A percentile compares a stretch with the other conserved stretches of the same genome.
phyloP scores from a whole-genome alignment of 1,140 invertebrate genomes.

The Papilio polytes region DNA sequence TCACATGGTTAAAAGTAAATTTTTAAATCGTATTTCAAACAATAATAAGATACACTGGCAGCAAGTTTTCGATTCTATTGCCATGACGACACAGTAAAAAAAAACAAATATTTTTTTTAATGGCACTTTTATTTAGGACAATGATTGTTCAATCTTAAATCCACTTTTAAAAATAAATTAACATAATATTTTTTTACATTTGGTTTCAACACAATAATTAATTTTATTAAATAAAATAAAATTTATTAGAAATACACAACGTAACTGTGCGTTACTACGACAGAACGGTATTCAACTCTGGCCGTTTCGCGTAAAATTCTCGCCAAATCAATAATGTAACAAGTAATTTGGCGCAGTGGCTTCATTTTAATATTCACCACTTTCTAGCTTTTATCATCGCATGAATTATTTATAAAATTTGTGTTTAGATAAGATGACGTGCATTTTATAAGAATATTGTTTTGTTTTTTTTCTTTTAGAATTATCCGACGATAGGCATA shows the following conservation, averaged over 20 bases:
- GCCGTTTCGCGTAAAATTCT: constrained; percentile 18
- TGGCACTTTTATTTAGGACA: not conserved
- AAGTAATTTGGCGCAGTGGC: constrained; percentile 11
- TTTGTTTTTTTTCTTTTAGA: not conserved
- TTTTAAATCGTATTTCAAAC: constrained; percentile 28
- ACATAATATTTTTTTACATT: not conserved
- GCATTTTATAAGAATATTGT: constrained; percentile 5
- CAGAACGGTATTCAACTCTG: not conserved
- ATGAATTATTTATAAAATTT: constrained; percentile 34
- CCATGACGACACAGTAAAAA: constrained; percentile 10
- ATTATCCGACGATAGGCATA: not conserved
- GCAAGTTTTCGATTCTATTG: constrained; percentile 10
- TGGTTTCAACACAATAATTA: not conserved
- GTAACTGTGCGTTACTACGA: not conserved
- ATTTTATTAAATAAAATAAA: not conserved
- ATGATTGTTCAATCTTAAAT: not conserved
- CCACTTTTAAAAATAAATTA: not conserved
- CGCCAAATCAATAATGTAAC: constrained; percentile 28
- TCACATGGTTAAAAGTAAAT: constrained; percentile 25
- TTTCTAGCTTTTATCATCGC: constrained; percentile 30
- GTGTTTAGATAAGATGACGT: constrained; percentile 21
- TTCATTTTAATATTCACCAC: constrained; percentile 31
- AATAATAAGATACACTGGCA: constrained; percentile 14
- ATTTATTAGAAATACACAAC: not conserved
- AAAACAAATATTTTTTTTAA: constrained; percentile 13